Percentiles rank a stretch among this genome's conserved stretches.
These are phyloP conservation scores for Suricata suricatta DNA, from an alignment of 2,113 vertebrate genomes.

Conservation along the genomic window DNA sequence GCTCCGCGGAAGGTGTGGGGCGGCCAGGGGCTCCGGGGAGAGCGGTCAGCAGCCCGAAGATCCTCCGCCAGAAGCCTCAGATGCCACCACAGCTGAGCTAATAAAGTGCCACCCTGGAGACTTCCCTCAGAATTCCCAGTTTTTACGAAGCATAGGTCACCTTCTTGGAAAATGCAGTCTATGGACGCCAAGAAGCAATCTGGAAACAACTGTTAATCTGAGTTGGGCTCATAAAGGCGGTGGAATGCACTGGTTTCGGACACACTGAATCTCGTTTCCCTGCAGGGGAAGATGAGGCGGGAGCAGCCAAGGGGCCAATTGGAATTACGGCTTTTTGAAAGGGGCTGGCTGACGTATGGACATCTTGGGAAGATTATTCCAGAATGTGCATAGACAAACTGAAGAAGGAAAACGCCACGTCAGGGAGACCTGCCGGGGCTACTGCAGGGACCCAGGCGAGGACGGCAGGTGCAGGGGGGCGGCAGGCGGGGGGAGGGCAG, in stretches of 20 bases:
- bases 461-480: background rate
- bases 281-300: background rate
- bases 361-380: background rate
- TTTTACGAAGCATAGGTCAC: background rate
- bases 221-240: background rate
- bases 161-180: background rate
- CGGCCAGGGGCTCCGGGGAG: rapidly evolving
- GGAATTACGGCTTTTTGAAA: background rate
- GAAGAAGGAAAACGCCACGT: background rate
- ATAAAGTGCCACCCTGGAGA: background rate
- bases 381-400: background rate
- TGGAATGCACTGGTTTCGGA: background rate
- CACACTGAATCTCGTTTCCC: background rate
- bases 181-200: background rate
- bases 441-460: background rate
- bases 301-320: background rate
- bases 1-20: background rate
- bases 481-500: background rate
- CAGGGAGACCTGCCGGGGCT: background rate
- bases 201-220: conserved; percentile 7
- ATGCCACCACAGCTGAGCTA: background rate
- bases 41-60: background rate
- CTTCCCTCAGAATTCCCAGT: background rate
- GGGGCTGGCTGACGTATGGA: background rate
- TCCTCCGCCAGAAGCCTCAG: background rate